Base-by-base conservation (phyloP, 2,113 vertebrate species). In the Psephotus haematonotus region DNA sequence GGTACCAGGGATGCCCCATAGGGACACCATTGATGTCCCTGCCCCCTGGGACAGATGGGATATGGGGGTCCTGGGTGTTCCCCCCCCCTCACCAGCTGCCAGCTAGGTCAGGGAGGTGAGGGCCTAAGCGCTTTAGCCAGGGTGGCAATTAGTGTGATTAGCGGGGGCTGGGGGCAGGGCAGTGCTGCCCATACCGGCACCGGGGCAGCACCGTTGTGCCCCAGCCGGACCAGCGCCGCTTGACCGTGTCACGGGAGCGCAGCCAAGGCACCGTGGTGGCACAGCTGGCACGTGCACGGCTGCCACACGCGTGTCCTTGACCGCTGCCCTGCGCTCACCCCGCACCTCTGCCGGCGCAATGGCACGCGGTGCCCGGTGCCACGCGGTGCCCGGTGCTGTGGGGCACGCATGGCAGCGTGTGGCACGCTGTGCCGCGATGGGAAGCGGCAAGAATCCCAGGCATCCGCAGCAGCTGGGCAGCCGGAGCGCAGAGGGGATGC, bases 381-480 rank as follows among this genome's bases (percentile, higher is more conserved):
- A 14, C 0, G 1, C 18, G 6, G 39, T 77, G 90, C 84, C 90
- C 39, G 2, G 82, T 2, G 63, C 29, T 0, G 7, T 3, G 64
- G 77, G 92, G 91, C 57, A 78, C 6, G 6, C 44, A 3, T 68
- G 92, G 83, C 95, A 79, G 82, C 0, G 7, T 0, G 31, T 8
- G 28, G 68, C 0, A 13, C 8, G 41, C 31, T 0, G 46, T 14
- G 81, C 46, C 1, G 37, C 68, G 82, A 90, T 0, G 65, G 55
- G 79, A 96, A 53, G 68, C 94, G 82, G 91, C 84, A 96, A 92
- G 96, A 96, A 97, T 97, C 94, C 94, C 88, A 90, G 94, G 84
- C 95, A 97, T 94, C 88, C 1, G 68, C 93, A 96, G 94, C 97
- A 97, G 97, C 97, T 97, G 96, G 92, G 85, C 92, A 92, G 92